These are phyloP conservation scores for Menidia menidia DNA, from an alignment of 2,797 vertebrate genomes.

Conservation along the genomic window DNA sequence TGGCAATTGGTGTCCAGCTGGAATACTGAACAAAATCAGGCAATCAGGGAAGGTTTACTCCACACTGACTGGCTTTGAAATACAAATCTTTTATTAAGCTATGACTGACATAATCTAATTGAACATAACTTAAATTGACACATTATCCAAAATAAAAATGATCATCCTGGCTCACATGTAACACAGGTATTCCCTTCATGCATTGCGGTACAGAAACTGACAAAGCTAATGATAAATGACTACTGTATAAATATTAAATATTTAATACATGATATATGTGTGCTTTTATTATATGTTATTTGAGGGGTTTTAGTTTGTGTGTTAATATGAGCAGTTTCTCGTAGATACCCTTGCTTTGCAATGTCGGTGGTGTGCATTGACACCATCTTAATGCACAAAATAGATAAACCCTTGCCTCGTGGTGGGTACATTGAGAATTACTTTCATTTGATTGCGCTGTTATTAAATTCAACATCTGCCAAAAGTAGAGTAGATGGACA, in stretches of 20 bases:
- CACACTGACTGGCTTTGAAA: slow-evolving; percentile 44
- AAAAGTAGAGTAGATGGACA: slow-evolving; percentile 36
- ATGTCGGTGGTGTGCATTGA: slow-evolving; percentile 46
- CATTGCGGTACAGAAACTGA: no score
- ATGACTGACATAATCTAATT: slow-evolving; percentile 32
- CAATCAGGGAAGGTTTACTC: slow-evolving; percentile 59
- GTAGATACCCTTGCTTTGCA: slow-evolving; percentile 61
- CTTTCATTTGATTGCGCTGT: slow-evolving; percentile 52
- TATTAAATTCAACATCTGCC: slow-evolving; percentile 64
- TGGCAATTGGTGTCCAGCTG: slow-evolving; percentile 55
- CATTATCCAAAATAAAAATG: slow-evolving; percentile 7
- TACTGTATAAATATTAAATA: no score
- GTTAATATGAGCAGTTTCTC: slow-evolving; percentile 25
- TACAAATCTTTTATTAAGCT: slow-evolving; percentile 39
- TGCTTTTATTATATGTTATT: slow-evolving; percentile 10
- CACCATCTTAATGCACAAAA: slow-evolving; percentile 53
- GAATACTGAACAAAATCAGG: slow-evolving; percentile 55
- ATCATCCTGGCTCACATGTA: slow-evolving; percentile 1
- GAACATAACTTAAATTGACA: slow-evolving; percentile 34
- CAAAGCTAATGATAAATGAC: no score
- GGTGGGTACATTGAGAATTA: slow-evolving; percentile 58
- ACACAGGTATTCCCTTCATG: not conserved
- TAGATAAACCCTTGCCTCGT: slow-evolving; percentile 61
- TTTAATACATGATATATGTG: not conserved
- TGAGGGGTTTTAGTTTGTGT: slow-evolving; percentile 4